phyloP scores from a whole-genome alignment of 2,888 invertebrate species.

The Caenorhabditis wallacei region DNA sequence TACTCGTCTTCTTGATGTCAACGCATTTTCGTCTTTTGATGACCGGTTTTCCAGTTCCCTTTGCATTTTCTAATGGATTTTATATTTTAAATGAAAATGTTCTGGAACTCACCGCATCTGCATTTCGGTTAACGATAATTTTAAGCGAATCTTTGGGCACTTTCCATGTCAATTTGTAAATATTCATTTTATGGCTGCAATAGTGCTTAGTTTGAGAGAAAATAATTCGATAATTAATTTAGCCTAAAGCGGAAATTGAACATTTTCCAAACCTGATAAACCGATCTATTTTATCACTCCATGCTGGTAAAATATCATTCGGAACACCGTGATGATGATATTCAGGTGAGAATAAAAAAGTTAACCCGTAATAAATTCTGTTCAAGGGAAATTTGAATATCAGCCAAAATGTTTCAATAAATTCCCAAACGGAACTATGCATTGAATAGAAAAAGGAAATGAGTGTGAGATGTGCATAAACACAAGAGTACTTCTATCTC shows the following conservation, averaged over 20 bases:
- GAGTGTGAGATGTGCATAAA: not conserved
- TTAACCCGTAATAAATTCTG: not conserved
- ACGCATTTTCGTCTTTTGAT: constrained; percentile 47
- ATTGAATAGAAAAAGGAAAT: not conserved
- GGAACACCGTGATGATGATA: not conserved
- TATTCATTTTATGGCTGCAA: constrained; percentile 34
- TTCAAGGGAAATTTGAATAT: not conserved
- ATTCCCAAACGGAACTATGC: not conserved
- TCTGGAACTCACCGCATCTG: constrained; percentile 49
- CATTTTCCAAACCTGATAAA: not conserved
- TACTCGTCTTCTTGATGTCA: constrained; percentile 59
- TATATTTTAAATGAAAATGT: too few species aligned
- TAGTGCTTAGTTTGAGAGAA: too few species aligned
- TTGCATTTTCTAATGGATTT: constrained; percentile 68
- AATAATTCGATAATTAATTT: too few species aligned
- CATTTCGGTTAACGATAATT: constrained; percentile 78
- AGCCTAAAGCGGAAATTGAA: not conserved
- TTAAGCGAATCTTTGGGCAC: constrained; percentile 74
- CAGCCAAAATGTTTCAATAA: not conserved
- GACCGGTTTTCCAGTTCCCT: constrained; percentile 55
- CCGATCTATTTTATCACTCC: not conserved
- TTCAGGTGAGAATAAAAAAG: not conserved
- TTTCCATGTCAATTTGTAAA: constrained; percentile 73
- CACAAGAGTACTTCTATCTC: not conserved
- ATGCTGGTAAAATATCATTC: not conserved